A percentile compares a stretch with the other conserved stretches of the same genome.
Evolutionary conservation across 2,888 invertebrate genomes (phyloP).

Genomic region (Smittia aterrima): DNA sequence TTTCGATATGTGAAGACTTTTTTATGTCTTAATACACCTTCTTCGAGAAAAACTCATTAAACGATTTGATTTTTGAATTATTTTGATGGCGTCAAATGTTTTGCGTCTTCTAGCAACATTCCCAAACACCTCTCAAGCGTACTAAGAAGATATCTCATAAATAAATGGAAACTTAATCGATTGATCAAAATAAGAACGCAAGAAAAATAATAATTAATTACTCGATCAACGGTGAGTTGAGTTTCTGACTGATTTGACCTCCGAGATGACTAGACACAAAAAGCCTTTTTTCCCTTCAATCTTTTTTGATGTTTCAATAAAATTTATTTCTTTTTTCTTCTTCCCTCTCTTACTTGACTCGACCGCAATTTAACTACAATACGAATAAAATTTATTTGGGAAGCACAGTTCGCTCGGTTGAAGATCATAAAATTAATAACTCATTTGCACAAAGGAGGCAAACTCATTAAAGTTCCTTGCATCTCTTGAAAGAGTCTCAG

Average conservation of each 20-base stretch:
- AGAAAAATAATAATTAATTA: slow-evolving; percentile 33
- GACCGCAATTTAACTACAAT: background rate
- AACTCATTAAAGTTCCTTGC: background rate
- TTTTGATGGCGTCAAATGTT: background rate
- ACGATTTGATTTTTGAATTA: background rate
- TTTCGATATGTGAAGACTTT: background rate
- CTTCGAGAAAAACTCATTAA: background rate
- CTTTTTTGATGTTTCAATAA: slow-evolving; percentile 3
- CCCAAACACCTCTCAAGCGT: background rate
- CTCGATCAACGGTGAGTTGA: slow-evolving; percentile 26
- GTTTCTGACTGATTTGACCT: slow-evolving; percentile 14
- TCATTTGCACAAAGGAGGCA: background rate
- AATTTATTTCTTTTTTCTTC: background rate
- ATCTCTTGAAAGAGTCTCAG: background rate
- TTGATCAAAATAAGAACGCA: slow-evolving; percentile 9
- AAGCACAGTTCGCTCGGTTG: background rate
- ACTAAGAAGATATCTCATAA: background rate
- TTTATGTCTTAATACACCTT: background rate
- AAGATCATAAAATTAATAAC: slow-evolving; percentile 1
- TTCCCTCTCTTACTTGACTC: background rate
- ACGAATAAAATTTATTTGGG: background rate
- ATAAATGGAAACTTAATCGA: background rate
- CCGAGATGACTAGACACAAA: background rate
- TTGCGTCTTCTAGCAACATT: background rate
- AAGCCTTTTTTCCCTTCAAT: background rate